phyloP scores from a whole-genome alignment of 2,113 vertebrate species.

The Megaceryle torquata region DNA sequence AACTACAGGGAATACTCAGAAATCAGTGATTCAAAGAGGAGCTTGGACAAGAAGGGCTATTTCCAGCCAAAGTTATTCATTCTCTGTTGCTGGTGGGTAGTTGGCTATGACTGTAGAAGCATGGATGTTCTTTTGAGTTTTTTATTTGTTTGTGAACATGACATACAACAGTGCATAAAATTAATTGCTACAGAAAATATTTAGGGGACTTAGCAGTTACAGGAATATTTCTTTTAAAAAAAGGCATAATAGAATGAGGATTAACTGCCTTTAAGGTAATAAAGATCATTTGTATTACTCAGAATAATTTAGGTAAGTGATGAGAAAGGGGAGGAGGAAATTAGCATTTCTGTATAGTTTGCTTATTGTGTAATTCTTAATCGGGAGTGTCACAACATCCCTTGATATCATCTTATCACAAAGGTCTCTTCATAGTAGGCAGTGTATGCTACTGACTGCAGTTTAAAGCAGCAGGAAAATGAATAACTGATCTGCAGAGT shows the following conservation, averaged over 20 bases:
- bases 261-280: conserved; percentile 6
- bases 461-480: conserved; percentile 14
- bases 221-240: neutral
- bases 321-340: conserved; percentile 6
- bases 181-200: neutral
- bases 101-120: conserved; percentile 19
- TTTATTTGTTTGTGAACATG: neutral
- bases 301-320: conserved; percentile 41
- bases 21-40: conserved; percentile 38
- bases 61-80: conserved; percentile 1
- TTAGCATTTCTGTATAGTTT: conserved; percentile 44
- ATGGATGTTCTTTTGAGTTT: neutral
- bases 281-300: conserved; percentile 13
- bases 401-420: conserved; percentile 35
- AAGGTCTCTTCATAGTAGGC: neutral
- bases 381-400: conserved; percentile 41
- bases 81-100: neutral
- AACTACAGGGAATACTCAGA: conserved; percentile 30
- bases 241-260: neutral
- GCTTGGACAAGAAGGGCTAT: neutral
- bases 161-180: neutral
- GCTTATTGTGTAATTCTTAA: conserved; percentile 48
- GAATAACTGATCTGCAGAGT: neutral
- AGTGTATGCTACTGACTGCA: neutral
- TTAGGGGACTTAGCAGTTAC: neutral